A percentile compares a stretch with the other conserved stretches of the same genome.
Conservation (phyloP, 2,113 vertebrate genomes). For the Varanus salvator region DNA sequence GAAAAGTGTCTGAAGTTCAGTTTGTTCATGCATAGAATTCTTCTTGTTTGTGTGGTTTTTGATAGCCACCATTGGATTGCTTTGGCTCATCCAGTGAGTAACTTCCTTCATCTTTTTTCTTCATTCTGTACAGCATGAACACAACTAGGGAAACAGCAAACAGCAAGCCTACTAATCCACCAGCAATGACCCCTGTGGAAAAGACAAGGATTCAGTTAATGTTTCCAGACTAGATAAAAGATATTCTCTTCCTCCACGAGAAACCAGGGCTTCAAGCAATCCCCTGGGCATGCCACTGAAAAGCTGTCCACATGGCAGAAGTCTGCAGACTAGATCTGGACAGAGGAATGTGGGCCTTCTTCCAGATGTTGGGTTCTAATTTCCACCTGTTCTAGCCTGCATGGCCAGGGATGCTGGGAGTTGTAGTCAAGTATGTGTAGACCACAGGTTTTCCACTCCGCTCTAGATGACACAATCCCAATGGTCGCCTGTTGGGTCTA, state of each 20-base stretch:
- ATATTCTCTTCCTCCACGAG: too few relatives aligned
- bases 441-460: neutral
- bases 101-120: slow-evolving; percentile 84
- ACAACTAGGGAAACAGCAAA: slow-evolving; percentile 80
- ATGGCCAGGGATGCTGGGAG: neutral
- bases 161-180: slow-evolving; percentile 80
- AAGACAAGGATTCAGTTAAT: neutral
- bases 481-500: too few relatives aligned
- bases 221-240: neutral
- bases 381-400: neutral
- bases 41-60: slow-evolving; percentile 81
- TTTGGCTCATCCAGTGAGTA: slow-evolving; percentile 81
- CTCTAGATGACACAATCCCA: too few relatives aligned
- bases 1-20: slow-evolving; percentile 50
- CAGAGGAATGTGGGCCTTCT: neutral
- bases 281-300: neutral
- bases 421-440: neutral
- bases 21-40: slow-evolving; percentile 81
- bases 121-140: slow-evolving; percentile 87
- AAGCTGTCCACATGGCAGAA: neutral
- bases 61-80: slow-evolving; percentile 79
- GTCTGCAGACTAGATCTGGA: neutral
- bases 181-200: slow-evolving; percentile 83
- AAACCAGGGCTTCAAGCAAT: neutral
- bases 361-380: neutral